These are phyloP conservation scores for Galendromus occidentalis DNA, from an alignment of 1,140 invertebrate genomes.

Conservation along the genomic window DNA sequence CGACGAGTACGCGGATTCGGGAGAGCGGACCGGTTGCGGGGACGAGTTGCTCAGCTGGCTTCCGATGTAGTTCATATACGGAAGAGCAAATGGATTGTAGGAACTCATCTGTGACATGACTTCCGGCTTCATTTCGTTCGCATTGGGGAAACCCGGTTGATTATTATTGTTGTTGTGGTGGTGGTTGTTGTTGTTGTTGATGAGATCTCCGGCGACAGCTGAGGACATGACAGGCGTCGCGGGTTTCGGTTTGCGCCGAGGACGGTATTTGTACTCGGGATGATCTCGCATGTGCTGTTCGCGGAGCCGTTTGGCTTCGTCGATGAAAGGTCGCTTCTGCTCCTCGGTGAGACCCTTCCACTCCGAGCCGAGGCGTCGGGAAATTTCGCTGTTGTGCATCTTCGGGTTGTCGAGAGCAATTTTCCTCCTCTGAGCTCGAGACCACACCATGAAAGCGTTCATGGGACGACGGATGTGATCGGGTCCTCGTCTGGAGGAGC, in stretches of 20 bases:
- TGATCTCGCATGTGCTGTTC: conserved; percentile 27
- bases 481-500: conserved; percentile 22
- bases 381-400: conserved; percentile 32
- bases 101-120: neutral
- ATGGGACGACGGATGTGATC: conserved; percentile 94
- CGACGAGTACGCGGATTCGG: neutral
- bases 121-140: neutral
- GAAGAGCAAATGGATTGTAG: neutral
- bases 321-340: conserved; percentile 37
- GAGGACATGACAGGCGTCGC: conserved; percentile 19
- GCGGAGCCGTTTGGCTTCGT: conserved; percentile 31
- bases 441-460: conserved; percentile 99
- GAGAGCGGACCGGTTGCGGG: neutral
- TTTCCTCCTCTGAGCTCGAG: conserved; percentile 26
- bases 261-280: conserved; percentile 29
- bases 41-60: neutral
- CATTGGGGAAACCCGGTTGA: neutral
- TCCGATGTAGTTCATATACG: conserved; percentile 7
- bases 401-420: conserved; percentile 21
- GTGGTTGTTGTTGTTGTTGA: neutral
- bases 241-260: conserved; percentile 26
- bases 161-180: neutral
- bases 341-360: conserved; percentile 31
- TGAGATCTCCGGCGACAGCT: neutral
- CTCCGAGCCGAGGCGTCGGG: conserved; percentile 32